A percentile compares a stretch with the other conserved stretches of the same genome.
Conservation (phyloP, 2,797 vertebrate species). For the Rhabdomys pumilio region DNA sequence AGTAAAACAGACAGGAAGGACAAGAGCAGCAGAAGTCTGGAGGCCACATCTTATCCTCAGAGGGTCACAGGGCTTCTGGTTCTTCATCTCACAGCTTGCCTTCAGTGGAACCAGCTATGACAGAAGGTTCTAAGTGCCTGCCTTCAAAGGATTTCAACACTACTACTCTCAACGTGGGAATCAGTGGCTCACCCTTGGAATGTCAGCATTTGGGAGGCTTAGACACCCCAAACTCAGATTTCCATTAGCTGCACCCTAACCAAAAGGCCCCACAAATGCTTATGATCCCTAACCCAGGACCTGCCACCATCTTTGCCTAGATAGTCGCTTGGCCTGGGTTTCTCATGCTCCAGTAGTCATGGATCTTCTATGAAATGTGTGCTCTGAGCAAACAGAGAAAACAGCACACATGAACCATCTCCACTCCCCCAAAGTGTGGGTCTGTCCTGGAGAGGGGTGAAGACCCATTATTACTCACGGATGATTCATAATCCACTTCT, state of each 20-base stretch:
- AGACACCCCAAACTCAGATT: slow-evolving; percentile 3
- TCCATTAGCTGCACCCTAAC: background rate
- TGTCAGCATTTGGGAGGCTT: background rate
- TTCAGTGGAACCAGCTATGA: background rate
- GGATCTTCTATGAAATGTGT: background rate
- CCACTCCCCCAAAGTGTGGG: background rate
- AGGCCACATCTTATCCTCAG: background rate
- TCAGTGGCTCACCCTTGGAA: background rate
- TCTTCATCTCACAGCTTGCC: background rate
- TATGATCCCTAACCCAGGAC: background rate
- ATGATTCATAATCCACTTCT: background rate
- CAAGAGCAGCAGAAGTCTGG: background rate
- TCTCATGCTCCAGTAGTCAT: background rate
- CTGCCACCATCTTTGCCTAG: background rate
- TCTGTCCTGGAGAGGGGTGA: background rate
- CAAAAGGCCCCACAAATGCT: background rate
- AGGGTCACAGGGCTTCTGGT: background rate
- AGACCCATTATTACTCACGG: background rate
- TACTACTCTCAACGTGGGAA: background rate
- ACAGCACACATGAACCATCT: background rate
- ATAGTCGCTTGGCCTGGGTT: background rate
- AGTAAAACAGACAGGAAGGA: background rate
- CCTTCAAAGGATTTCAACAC: background rate
- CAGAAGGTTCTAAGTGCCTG: background rate
- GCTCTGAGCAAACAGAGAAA: background rate